A percentile compares a stretch with the other conserved stretches of the same genome.
These are phyloP conservation scores for Phaethornis superciliosus DNA, from an alignment of 2,113 vertebrate genomes.

Conservation along the genomic window DNA sequence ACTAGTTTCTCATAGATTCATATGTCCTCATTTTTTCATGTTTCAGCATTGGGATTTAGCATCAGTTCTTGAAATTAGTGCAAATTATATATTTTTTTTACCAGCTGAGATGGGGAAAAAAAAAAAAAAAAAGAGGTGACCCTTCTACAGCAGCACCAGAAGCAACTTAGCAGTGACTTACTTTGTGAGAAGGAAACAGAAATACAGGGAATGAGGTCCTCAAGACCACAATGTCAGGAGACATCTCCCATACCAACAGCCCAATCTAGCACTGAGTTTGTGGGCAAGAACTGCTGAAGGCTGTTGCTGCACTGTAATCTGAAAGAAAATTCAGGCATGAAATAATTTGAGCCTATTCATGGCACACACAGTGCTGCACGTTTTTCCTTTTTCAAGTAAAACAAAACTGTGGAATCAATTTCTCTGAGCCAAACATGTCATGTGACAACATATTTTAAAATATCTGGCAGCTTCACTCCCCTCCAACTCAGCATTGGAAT, in stretches of 20 bases:
- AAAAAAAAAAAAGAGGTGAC: neutral
- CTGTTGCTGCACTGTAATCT: neutral
- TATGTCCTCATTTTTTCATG: fast-evolving
- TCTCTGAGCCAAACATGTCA: neutral
- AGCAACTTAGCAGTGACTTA: neutral
- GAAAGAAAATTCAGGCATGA: neutral
- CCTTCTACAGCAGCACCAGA: neutral
- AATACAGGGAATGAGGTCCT: neutral
- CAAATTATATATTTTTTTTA: neutral
- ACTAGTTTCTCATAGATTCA: neutral
- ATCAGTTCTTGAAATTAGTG: neutral
- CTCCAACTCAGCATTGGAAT: neutral
- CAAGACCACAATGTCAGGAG: neutral
- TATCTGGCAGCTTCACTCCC: neutral
- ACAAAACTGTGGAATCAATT: neutral
- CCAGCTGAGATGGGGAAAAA: neutral
- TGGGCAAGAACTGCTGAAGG: neutral
- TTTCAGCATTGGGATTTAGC: neutral
- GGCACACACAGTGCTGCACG: neutral
- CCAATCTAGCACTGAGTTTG: neutral
- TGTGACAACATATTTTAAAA: conserved; percentile 8
- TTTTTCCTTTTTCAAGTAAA: neutral
- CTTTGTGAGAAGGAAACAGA: neutral
- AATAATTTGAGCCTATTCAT: neutral
- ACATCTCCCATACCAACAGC: neutral